Base-by-base conservation (phyloP, 2,113 vertebrate species). In the Callospermophilus lateralis region DNA sequence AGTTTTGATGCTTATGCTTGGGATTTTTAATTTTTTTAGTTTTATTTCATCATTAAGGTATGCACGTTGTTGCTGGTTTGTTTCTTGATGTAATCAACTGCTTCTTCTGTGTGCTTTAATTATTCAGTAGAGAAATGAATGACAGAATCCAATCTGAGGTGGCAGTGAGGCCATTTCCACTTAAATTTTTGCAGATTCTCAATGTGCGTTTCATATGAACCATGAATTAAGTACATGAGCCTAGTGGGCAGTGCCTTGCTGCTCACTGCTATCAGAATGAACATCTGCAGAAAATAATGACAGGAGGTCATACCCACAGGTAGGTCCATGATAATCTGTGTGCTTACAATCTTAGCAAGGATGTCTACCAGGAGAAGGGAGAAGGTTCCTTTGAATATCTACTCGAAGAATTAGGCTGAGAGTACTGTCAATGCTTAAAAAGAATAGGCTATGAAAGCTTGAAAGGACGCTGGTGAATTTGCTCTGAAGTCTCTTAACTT, bases 91-190 rank as follows among this genome's bases (percentile, higher is more conserved):
- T 84, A 94, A 68, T 8, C 83, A 83, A 73, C 53, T 39, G 22
- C 39, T n/a, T 95, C 24, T 58, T 97, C 76, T 84, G 28, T 45
- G 67, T 34, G 10, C 65, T 90, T 96, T 90, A 67, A 85, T 92
- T 90, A 67, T 79, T 72, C 86, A 0, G 24, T 34, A 68, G 58
- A 72, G 39, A 39, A 85, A 84, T 85, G 55, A 95, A 9, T 51
- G 95, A 74, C 17, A 89, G 68, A 42, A 67, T 77, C 26, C 48
- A 85, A 58, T 80, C 32, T 78, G 77, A 95, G 42, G 20, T 68
- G 73, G 34, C 39, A 68, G 70, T 26, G 58, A 90, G 77, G 45
- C 5, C 88, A 78, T 74, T 84, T 73, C 22, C 80, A 87, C 34
- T 89, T 68, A 84, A 53, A 61, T 42, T 84, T 90, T 26, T 79